Evolutionary conservation across 2,888 invertebrate species (phyloP).

Genomic region (Sussaba pulchella): DNA sequence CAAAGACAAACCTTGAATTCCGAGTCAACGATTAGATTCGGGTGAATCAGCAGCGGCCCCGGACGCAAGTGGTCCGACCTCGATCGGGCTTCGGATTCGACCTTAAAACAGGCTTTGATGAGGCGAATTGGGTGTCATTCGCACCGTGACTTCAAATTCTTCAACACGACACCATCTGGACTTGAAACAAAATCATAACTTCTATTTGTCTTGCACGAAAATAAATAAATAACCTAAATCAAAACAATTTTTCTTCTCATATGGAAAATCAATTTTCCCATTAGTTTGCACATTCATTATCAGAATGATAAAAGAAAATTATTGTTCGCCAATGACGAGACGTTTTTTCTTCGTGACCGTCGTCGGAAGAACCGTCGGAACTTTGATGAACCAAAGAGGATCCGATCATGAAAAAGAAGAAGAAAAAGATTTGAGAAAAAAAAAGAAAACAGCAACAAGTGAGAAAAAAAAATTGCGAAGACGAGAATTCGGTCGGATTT

Average conservation of each 20-base stretch:
- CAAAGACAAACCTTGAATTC: conserved; percentile 1
- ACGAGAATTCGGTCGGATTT: conserved; percentile 49
- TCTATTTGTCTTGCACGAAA: too few species aligned
- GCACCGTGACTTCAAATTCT: conserved; percentile 18
- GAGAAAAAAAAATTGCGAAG: conserved; percentile 24
- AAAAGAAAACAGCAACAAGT: not conserved
- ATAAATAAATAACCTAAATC: too few species aligned
- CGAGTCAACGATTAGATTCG: conserved; percentile 45
- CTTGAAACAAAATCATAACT: not conserved
- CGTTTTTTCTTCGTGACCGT: not conserved
- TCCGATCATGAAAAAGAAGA: conserved; percentile 26
- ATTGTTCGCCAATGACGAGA: conserved; percentile 7
- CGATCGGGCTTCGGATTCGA: conserved; percentile 54
- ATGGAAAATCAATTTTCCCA: too few species aligned
- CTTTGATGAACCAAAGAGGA: conserved; percentile 10
- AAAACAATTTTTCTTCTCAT: too few species aligned
- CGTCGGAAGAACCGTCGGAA: not conserved
- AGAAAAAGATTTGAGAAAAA: too few species aligned
- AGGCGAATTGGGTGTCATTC: conserved; percentile 36
- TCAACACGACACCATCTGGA: not conserved
- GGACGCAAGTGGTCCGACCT: conserved; percentile 62
- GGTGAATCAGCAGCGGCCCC: conserved; percentile 13
- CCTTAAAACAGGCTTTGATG: conserved; percentile 50
- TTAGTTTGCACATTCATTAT: too few species aligned
- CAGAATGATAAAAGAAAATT: conserved; percentile 9